Evolutionary conservation across 2,797 vertebrate species (phyloP), one percentile per base, ranked within the genome.

Genomic region (Eremophila alpestris): DNA sequence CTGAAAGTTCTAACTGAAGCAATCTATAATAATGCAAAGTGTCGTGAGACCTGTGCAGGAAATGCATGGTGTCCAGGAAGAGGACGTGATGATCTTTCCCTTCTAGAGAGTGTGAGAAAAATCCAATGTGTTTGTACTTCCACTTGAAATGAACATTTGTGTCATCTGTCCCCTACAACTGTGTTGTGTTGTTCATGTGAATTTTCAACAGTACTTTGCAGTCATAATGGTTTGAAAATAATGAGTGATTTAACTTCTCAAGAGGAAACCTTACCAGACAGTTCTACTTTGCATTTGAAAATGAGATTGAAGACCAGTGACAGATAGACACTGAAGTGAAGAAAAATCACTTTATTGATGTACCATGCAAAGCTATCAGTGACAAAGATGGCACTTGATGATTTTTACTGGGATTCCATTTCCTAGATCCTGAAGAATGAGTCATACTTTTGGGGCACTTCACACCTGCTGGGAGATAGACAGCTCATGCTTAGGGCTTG

Each of bases 141-240:
- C 89, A 23, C 64, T 69, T 86, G 80, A 90, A 83, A 92, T 59
- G 41, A 87, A 87, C 54, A 91, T 94, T 91, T 93, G 87, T 41
- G 32, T 70, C 77, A 85, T 46, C 46, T 90, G 32, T 75, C 48
- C 56, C 36, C 51, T 87, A 55, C 29, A 90, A 43, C 14, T 15
- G 5, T 43, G 13, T 46, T n/a, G 8, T 38, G 38, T 38, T 38
- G 38, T 81, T 71, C 18, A 1, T 14, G 43, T 64, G 58, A 68
- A 24, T 80, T 83, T 93, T 89, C 58, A 92, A 32, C 13, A 77
- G 52, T 51, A 62, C 48, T 70, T 94, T 87, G 21, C 32, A 87
- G 58, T 82, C 49, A 45, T 94, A 86, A 89, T 56, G 45, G 19
- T 43, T 87, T 89, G 58, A 81, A 91, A 87, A 77, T 73, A 93